These are phyloP conservation scores for Erpornis zantholeuca DNA, from an alignment of 2,113 vertebrate species.

Conservation along the genomic window DNA sequence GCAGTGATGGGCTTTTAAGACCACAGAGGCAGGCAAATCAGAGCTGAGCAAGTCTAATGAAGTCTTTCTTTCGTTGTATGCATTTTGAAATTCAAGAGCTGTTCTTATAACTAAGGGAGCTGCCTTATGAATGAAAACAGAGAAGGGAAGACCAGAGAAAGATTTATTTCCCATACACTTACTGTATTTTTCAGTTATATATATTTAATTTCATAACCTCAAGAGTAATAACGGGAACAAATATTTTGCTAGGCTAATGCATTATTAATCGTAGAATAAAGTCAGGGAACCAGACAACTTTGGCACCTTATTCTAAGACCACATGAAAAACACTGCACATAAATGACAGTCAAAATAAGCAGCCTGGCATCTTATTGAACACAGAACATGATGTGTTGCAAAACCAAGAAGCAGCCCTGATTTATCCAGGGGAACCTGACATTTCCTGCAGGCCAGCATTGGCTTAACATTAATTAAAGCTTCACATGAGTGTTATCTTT, in stretches of 20 bases:
- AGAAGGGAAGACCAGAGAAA: neutral
- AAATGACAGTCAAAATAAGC: conserved; percentile 49
- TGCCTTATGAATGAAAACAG: neutral
- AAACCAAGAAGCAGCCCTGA: conserved; percentile 4
- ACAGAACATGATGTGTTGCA: conserved; percentile 17
- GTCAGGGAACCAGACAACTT: conserved; percentile 27
- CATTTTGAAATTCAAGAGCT: neutral
- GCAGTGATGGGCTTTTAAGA: neutral
- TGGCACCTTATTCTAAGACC: conserved; percentile 33
- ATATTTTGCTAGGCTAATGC: conserved; percentile 51
- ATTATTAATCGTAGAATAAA: conserved; percentile 49
- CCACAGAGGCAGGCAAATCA: neutral
- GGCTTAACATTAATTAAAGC: conserved; percentile 52
- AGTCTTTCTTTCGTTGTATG: neutral
- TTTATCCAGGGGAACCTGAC: conserved; percentile 42
- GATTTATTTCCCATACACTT: conserved; percentile 24
- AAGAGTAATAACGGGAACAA: conserved; percentile 18
- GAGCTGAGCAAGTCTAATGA: neutral
- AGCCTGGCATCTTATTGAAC: conserved; percentile 38
- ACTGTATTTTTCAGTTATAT: conserved; percentile 35
- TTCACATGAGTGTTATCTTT: neutral
- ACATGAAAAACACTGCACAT: neutral
- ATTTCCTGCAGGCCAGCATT: conserved; percentile 17
- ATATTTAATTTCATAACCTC: conserved; percentile 34
- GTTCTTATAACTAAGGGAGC: neutral